Base-by-base conservation (phyloP, 2,113 vertebrate genomes). In the Polyodon spathula region DNA sequence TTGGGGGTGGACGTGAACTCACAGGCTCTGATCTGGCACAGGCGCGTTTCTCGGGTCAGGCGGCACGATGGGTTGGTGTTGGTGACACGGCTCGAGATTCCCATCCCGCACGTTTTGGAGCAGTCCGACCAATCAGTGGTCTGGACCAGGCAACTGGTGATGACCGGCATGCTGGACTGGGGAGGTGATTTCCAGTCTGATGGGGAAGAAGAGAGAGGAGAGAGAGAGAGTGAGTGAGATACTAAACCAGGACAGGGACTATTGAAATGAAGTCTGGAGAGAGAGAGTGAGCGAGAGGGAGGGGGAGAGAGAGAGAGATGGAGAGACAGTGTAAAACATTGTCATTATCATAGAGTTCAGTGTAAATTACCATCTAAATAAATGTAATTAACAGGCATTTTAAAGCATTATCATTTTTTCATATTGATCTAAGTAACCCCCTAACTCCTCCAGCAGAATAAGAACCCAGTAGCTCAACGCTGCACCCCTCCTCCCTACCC, bases 71-170 rank as follows among this genome's bases (percentile, higher is more conserved):
- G 64, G 68, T 87, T 87, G 58, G 62, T 55, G 17, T 81, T 87
- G 71, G 79, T 86, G 58, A 86, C 78, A 1, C 84, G 75, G 59
- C 77, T 84, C 6, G 86, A 88, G 40, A 86, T 51, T 57, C 86
- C 86, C 67, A 84, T 81, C 38, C 82, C 82, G n/a, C 86, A 88
- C 9, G 76, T 74, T 48, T 77, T 66, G 42, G 85, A 88, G 51
- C 85, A 88, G 15, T 80, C 72, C 1, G 80, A 78, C 85, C 85
- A 88, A 4, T 68, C 61, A 0, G 82, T 84, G 66, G 76, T 83
- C 70, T 85, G 82, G 1, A 60, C 70, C 63, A 78, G 66, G 62
- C 86, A 88, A 53, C 65, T 40, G 44, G 73, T 38, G n/a, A 65
- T 54, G 1, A 51, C 65, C 3, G 60, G 41, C 9, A 67, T 17